Base-by-base conservation (phyloP, 2,113 vertebrate species). In the Mesitornis unicolor region DNA sequence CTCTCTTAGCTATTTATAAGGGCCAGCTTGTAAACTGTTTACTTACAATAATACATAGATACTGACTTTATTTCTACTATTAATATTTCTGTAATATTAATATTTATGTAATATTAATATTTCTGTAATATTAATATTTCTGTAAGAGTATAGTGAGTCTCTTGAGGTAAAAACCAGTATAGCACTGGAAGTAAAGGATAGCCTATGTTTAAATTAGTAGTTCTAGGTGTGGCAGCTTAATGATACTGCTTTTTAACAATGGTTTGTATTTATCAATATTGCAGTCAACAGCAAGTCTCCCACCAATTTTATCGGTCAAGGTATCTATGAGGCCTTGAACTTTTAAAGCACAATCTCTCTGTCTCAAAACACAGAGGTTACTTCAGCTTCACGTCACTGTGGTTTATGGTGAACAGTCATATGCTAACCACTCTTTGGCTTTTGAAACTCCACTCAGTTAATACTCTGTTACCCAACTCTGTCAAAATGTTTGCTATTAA, bases 1-100 rank as follows among this genome's bases (percentile, higher is more conserved):
- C 81, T 78, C 17, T 65, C 4, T 70, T 56, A 65, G 11, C 3
- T 77, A 10, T 54, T 65, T 63, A 25, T 53, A 68, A 73, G 2
- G 11, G 33, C 7, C 0, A 13, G 9, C 20, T 12, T 84, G 25
- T 15, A 90, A 83, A 76, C 2, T 0, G 0, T 17, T 33, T 73
- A 50, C 59, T 63, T 75, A n/a, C 13, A 80, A 26, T 33, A 69
- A 43, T 40, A 48, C 18, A 26, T 7, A 51, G 11, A 43, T 84
- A 47, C 17, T 25, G 11, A 42, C 29, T 79, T 1, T n/a, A n/a
- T n/a, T n/a, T n/a, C n/a, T n/a, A n/a, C n/a, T n/a, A n/a, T n/a
- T 1, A 67, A 26, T 43, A 64, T 61, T 89, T 87, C 36, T 59
- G 1, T 35, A 54, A 26, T n/a, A n/a, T n/a, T n/a, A n/a, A n/a